These are phyloP conservation scores for Recurvirostra avosetta DNA, from an alignment of 2,113 vertebrate genomes.

Conservation along the genomic window DNA sequence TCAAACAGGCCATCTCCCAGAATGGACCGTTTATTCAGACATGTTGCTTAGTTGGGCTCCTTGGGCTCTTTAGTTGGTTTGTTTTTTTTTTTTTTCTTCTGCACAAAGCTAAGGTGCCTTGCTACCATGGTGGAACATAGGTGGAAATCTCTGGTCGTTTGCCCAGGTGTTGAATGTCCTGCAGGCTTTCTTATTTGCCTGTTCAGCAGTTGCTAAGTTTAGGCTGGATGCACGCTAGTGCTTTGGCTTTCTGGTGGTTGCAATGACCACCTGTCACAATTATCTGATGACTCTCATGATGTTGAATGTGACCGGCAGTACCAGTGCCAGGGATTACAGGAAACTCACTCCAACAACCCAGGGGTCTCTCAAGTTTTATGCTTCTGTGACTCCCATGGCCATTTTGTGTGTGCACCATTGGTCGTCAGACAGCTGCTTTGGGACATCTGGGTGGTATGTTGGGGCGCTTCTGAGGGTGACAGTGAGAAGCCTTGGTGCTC, in stretches of 20 bases:
- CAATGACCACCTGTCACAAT: fast-evolving
- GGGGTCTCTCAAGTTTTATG: not conserved
- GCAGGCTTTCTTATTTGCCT: not conserved
- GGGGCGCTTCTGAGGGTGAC: fast-evolving
- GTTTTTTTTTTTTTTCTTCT: not conserved
- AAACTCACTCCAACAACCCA: not conserved
- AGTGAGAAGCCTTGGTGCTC: fast-evolving
- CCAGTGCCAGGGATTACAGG: not conserved
- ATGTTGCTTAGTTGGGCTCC: not conserved
- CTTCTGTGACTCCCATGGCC: not conserved
- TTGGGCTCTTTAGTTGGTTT: not conserved
- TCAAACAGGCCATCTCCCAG: not conserved
- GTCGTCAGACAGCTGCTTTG: not conserved
- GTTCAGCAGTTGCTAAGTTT: not conserved
- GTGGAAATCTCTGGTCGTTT: not conserved
- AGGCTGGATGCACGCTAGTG: not conserved
- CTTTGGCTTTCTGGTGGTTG: not conserved
- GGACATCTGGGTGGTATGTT: not conserved
- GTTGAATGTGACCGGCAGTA: fast-evolving
- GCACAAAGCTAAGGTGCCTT: not conserved
- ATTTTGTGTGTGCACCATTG: fast-evolving
- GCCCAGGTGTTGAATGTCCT: not conserved
- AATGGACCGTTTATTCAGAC: not conserved
- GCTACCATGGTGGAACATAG: not conserved
- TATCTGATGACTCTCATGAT: fast-evolving